phyloP scores from a whole-genome alignment of 2,888 invertebrate species.

The Zaprionus lineosus region DNA sequence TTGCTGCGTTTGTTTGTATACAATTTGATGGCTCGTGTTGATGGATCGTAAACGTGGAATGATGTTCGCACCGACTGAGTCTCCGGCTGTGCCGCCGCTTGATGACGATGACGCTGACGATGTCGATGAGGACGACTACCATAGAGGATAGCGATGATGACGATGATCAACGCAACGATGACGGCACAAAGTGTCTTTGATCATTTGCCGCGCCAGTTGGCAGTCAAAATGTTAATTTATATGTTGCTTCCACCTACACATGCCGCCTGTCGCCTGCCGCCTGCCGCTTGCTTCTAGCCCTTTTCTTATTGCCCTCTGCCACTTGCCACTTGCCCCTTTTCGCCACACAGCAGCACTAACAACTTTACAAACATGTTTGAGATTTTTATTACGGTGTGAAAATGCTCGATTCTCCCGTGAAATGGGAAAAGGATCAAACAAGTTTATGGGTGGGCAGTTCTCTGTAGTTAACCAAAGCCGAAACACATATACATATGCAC shows the following conservation, averaged over 20 bases:
- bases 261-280: too few relatives aligned
- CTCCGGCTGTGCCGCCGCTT: slow-evolving; percentile 48
- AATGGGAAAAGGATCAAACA: slow-evolving; percentile 70
- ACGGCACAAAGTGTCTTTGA: slow-evolving; percentile 76
- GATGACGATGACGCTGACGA: slow-evolving; percentile 51
- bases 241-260: slow-evolving; percentile 63
- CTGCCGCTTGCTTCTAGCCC: too few relatives aligned
- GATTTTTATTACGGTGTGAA: slow-evolving; percentile 78
- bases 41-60: slow-evolving; percentile 81
- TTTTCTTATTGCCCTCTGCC: too few relatives aligned
- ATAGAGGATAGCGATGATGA: slow-evolving; percentile 12
- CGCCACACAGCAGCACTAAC: slow-evolving; percentile 65
- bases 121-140: not conserved
- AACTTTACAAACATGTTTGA: slow-evolving; percentile 79
- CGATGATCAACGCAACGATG: slow-evolving; percentile 72
- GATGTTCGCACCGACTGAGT: slow-evolving; percentile 73
- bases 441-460: slow-evolving; percentile 73
- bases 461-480: slow-evolving; percentile 15
- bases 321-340: too few relatives aligned
- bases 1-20: slow-evolving; percentile 82
- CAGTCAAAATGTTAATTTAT: slow-evolving; percentile 80
- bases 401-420: slow-evolving; percentile 65
- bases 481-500: not conserved
- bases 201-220: slow-evolving; percentile 78
- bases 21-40: slow-evolving; percentile 83